phyloP scores from a whole-genome alignment of 1,140 invertebrate genomes.

The Aphelinus atriplicis region DNA sequence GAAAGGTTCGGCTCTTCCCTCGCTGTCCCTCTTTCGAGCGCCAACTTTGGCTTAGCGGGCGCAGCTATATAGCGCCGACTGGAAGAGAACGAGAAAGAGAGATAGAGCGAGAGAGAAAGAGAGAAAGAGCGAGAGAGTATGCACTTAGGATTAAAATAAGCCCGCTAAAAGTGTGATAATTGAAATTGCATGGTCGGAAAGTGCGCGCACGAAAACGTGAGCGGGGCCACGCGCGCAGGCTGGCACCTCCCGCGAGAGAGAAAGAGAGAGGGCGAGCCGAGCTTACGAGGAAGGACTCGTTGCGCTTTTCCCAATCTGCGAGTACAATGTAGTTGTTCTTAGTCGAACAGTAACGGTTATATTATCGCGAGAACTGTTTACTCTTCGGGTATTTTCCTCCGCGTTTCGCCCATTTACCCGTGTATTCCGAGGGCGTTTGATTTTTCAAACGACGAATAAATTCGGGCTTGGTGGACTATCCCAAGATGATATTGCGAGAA shows the following conservation, averaged over 20 bases:
- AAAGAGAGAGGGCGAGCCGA: background rate
- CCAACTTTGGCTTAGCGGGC: background rate
- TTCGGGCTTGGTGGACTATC: no score
- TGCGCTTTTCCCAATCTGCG: background rate
- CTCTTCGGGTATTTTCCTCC: no score
- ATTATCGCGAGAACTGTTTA: no score
- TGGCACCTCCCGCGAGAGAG: background rate
- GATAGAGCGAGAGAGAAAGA: constrained; percentile 11
- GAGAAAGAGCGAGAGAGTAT: constrained; percentile 42
- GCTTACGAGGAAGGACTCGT: constrained; percentile 12
- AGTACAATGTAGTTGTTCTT: constrained; percentile 16
- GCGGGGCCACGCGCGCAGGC: background rate
- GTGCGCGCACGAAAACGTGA: constrained; percentile 16
- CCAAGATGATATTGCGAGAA: no score
- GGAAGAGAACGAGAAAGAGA: constrained; percentile 17
- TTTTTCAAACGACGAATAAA: no score
- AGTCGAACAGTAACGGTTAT: no score
- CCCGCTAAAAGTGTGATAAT: constrained; percentile 58
- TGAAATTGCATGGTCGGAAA: constrained; percentile 52
- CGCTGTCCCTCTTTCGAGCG: background rate
- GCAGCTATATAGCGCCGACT: constrained; percentile 3
- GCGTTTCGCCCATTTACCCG: no score
- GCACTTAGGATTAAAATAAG: constrained; percentile 62
- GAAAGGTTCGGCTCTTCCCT: constrained; percentile 10
- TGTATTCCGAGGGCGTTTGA: no score